These are phyloP conservation scores for Penaeus indicus DNA, from an alignment of 1,140 invertebrate species.

Conservation along the genomic window DNA sequence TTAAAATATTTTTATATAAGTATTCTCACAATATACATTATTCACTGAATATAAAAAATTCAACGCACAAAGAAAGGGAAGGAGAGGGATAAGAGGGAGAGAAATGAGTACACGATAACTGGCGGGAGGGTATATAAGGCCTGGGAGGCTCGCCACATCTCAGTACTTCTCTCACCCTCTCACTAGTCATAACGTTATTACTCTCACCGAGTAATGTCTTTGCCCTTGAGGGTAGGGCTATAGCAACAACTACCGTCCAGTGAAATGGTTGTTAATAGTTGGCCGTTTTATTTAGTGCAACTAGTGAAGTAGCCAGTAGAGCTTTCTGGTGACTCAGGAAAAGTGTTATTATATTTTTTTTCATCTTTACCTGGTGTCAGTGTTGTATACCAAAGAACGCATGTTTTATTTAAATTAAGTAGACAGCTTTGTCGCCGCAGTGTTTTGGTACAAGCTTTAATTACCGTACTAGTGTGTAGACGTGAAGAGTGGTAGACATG, in stretches of 20 bases:
- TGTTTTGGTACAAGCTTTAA: slow-evolving; percentile 63
- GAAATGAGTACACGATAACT: slow-evolving; percentile 6
- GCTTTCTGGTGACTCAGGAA: slow-evolving; percentile 40
- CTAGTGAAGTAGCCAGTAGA: slow-evolving; percentile 46
- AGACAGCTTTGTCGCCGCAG: neutral
- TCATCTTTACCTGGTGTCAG: neutral
- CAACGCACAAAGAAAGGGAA: neutral
- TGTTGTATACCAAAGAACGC: slow-evolving; percentile 29
- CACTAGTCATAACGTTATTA: slow-evolving; percentile 34
- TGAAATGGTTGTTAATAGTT: slow-evolving; percentile 43
- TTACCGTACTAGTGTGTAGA: slow-evolving; percentile 46
- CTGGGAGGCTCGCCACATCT: neutral
- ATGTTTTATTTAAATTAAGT: slow-evolving; percentile 18
- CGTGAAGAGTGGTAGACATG: slow-evolving; percentile 33
- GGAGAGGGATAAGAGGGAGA: neutral
- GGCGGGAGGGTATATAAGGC: slow-evolving; percentile 1
- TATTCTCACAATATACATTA: neutral
- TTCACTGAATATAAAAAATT: neutral
- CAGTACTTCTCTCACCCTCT: slow-evolving; percentile 43
- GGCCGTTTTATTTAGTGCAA: slow-evolving; percentile 37
- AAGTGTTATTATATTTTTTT: neutral
- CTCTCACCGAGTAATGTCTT: slow-evolving; percentile 38
- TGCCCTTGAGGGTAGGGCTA: slow-evolving; percentile 35
- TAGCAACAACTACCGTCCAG: slow-evolving; percentile 37
- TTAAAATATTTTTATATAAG: no score